Conservation (phyloP, 2,113 vertebrate genomes). For the Cynoglossus semilaevis region DNA sequence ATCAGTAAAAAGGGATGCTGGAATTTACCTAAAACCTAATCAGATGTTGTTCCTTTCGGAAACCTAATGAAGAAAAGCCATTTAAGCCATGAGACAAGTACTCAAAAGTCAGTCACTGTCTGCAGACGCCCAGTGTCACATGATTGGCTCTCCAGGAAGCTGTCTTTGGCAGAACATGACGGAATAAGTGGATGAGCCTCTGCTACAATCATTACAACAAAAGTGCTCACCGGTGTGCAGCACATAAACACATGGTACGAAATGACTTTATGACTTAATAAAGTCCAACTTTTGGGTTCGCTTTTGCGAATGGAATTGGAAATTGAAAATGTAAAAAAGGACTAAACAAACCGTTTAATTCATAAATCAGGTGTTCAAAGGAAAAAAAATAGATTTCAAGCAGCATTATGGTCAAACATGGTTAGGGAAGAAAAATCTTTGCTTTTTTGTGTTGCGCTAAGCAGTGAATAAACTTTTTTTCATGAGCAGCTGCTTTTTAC, state of each 20-base stretch:
- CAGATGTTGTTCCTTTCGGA: too few relatives aligned
- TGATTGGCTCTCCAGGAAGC: slow-evolving; percentile 31
- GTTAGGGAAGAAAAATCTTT: slow-evolving; percentile 1
- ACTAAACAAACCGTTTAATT: not conserved
- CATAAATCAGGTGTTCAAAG: not conserved
- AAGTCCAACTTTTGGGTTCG: not conserved
- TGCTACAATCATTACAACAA: slow-evolving; percentile 39
- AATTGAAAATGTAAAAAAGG: not conserved
- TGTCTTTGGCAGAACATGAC: slow-evolving; percentile 36
- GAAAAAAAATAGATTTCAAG: not conserved
- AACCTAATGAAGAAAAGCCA: not conserved
- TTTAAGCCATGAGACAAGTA: slow-evolving; percentile 15
- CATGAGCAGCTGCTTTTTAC: not conserved
- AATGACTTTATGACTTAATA: slow-evolving; percentile 14
- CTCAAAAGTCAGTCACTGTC: slow-evolving; percentile 19
- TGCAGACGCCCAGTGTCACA: slow-evolving; percentile 11
- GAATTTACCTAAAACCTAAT: too few relatives aligned
- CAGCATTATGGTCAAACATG: not conserved
- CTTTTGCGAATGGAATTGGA: not conserved
- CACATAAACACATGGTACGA: slow-evolving; percentile 18
- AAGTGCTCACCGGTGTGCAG: slow-evolving; percentile 2
- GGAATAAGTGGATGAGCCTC: slow-evolving; percentile 30
- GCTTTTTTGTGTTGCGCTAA: not conserved
- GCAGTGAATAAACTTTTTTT: slow-evolving; percentile 31
- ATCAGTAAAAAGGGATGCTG: not conserved